Base-by-base conservation (phyloP, 1,140 invertebrate genomes). In the Zeugodacus cucurbitae region DNA sequence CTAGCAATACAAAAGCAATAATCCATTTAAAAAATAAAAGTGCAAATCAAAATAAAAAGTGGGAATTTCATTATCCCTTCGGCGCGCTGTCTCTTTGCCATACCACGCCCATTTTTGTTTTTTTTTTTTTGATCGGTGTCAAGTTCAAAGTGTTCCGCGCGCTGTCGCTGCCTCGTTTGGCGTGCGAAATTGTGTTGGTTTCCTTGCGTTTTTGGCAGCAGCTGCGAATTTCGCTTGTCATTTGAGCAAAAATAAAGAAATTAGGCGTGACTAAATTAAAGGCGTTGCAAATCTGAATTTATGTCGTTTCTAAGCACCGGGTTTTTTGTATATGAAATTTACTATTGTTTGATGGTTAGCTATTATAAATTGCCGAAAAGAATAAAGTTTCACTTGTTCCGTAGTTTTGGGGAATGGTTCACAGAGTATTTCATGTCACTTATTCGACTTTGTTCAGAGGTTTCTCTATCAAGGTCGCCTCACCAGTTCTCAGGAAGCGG, bases 181-280 rank as follows among this genome's bases (percentile, higher is more conserved):
- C 34, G 20, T 37, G 67, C 34, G 22, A 74, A 74, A 37, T 74
- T 74, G 34, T 20, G 20, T n/a, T 37, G 62, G n/a, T 34, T 67
- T 8, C 14, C 32, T 34, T 6, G 2, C 1, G 26, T 17, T 20
- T 67, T 34, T n/a, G 17, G 67, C 34, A 67, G 32, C 32, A 74
- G 67, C 67, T 74, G 34, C 67, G 34, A 22, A 41, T 8, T 74
- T 74, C 17, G 20, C 34, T 74, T 41, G 67, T n/a, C 32, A 74
- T 34, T 74, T 22, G 20, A 22, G 67, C 34, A 74, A 41, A 41
- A 22, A 1, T 37, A 37, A 74, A 74, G 11, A 74, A 74, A 74
- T 74, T 74, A 37, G 67, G 67, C 67, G 67, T 74, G 67, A 74
- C 67, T 74, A 74, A 74, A 74, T 74, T 74, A 22, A 41, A 41